Evolutionary conservation across 2,113 vertebrate genomes (phyloP).

Genomic region (Odobenus rosmarus): DNA sequence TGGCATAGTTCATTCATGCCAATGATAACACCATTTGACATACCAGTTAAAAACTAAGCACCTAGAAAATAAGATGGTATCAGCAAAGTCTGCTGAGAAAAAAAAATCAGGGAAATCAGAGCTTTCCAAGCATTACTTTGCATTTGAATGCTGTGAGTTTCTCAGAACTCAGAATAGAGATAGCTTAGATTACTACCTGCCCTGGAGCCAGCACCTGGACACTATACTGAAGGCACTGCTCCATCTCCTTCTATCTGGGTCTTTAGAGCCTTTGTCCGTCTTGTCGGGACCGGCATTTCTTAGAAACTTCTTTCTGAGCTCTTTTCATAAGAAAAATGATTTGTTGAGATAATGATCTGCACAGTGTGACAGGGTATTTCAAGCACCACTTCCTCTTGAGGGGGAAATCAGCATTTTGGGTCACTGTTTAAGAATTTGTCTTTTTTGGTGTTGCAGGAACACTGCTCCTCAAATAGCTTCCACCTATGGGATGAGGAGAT

Average conservation of each 20-base stretch:
- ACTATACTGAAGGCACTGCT: neutral
- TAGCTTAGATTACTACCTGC: neutral
- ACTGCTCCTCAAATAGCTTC: neutral
- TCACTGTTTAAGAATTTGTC: slow-evolving; percentile 1
- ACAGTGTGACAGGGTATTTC: neutral
- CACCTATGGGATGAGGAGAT: neutral
- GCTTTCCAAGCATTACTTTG: neutral
- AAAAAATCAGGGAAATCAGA: neutral
- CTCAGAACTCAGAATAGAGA: neutral
- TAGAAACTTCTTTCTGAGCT: neutral
- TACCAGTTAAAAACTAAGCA: neutral
- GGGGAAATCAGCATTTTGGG: neutral
- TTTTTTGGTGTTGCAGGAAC: neutral
- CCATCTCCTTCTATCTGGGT: neutral
- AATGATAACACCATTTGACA: neutral
- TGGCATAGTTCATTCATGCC: neutral
- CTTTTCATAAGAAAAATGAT: neutral
- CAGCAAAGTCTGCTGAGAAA: neutral
- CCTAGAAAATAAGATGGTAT: neutral
- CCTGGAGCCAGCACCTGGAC: neutral
- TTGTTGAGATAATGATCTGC: neutral
- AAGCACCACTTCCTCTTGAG: neutral
- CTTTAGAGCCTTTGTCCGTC: neutral
- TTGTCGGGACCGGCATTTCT: neutral
- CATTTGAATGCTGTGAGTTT: neutral